These are phyloP conservation scores for Stenchaetothrips biformis DNA, from an alignment of 2,888 invertebrate species.

Conservation along the genomic window DNA sequence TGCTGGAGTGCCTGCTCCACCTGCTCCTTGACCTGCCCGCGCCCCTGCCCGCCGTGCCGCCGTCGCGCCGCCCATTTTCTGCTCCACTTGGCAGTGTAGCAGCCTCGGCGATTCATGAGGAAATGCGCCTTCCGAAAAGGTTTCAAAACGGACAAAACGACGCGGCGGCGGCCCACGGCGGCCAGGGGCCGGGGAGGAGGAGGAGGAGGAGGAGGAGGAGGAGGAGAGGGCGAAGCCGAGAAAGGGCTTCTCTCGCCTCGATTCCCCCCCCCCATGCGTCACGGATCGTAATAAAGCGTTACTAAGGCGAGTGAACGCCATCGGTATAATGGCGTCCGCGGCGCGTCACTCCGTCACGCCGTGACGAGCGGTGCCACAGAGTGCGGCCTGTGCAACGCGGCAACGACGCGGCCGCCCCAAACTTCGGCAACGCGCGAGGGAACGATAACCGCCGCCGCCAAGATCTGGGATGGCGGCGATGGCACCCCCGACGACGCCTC, in stretches of 20 bases:
- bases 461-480: neutral
- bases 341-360: neutral
- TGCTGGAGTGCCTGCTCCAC: too few relatives aligned
- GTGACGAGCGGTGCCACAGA: neutral
- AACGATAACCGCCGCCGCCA: neutral
- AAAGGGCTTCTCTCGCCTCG: neutral
- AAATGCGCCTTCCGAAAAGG: neutral
- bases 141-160: constrained; percentile 19
- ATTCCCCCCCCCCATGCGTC: neutral
- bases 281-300: constrained; percentile 15
- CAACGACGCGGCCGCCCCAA: neutral
- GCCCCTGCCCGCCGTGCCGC: neutral
- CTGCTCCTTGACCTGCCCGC: neutral
- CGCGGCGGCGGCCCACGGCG: neutral
- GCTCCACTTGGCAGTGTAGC: neutral
- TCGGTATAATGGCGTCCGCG: neutral
- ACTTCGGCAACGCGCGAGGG: neutral
- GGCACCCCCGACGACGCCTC: neutral
- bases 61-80: neutral
- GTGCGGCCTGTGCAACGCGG: neutral
- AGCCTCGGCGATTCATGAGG: neutral
- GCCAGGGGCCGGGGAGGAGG: neutral
- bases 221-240: neutral
- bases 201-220: too few relatives aligned
- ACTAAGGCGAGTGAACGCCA: neutral